These are phyloP conservation scores for Choloepus didactylus DNA, from an alignment of 2,797 vertebrate genomes.

Conservation along the genomic window DNA sequence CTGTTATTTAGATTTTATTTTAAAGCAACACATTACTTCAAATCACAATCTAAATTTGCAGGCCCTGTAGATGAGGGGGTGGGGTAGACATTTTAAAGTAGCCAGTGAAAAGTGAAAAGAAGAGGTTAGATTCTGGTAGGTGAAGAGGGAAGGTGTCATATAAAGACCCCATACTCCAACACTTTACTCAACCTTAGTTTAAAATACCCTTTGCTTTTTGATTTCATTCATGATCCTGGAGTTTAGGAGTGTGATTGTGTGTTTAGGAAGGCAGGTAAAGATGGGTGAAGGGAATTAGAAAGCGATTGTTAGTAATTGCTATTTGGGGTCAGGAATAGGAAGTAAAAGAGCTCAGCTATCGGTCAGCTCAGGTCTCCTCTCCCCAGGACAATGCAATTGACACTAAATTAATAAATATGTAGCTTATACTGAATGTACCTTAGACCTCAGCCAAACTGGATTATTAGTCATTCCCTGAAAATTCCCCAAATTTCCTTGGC, in stretches of 20 bases:
- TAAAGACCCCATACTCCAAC: neutral
- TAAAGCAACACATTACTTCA: constrained; percentile 62
- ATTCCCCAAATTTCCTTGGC: constrained; percentile 7
- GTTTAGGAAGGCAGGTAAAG: constrained; percentile 3
- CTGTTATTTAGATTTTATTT: constrained; percentile 56
- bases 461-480: constrained; percentile 51
- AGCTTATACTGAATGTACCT: neutral
- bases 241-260: neutral
- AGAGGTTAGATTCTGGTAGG: neutral
- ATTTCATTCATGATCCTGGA: neutral
- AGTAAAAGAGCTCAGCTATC: constrained; percentile 6
- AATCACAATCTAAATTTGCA: constrained; percentile 40
- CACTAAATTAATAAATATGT: constrained; percentile 42
- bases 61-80: neutral
- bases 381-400: neutral
- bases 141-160: neutral
- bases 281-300: neutral
- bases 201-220: neutral
- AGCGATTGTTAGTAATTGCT: neutral
- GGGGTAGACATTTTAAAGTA: neutral
- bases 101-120: constrained; percentile 17
- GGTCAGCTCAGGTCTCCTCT: neutral
- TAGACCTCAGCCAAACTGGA: neutral
- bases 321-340: constrained; percentile 7
- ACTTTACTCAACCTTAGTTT: neutral